Evolutionary conservation across 2,888 invertebrate species (phyloP).

Genomic region (Anarsia innoxiella): DNA sequence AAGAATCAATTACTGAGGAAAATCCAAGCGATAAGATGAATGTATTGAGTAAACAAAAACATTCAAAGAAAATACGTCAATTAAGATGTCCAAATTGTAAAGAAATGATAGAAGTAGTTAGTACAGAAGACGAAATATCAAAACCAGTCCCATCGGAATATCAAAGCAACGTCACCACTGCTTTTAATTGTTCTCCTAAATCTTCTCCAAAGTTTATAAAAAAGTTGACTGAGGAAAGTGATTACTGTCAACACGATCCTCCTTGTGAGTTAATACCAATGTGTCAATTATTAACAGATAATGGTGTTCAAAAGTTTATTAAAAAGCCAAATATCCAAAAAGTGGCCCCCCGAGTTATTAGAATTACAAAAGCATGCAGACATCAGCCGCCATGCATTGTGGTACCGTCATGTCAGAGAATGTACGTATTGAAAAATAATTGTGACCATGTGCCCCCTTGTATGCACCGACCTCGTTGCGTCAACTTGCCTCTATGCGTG

Average conservation of each 20-base stretch:
- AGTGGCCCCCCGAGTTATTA: conserved; percentile 38
- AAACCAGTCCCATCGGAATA: conserved; percentile 27
- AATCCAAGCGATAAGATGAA: conserved; percentile 17
- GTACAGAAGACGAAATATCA: conserved; percentile 41
- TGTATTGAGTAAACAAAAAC: conserved; percentile 22
- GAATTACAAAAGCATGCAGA: conserved; percentile 60
- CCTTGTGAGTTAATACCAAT: conserved; percentile 52
- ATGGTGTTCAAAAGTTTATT: conserved; percentile 28
- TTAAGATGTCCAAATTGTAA: conserved; percentile 54
- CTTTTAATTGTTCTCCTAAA: not conserved
- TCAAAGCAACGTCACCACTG: conserved; percentile 25
- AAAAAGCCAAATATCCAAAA: conserved; percentile 29
- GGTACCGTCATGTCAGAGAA: conserved; percentile 60
- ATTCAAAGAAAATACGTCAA: conserved; percentile 27
- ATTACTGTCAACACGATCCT: conserved; percentile 44
- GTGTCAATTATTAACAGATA: conserved; percentile 49
- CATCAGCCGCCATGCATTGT: conserved; percentile 64
- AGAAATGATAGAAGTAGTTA: conserved; percentile 43
- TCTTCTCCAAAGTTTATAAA: not conserved
- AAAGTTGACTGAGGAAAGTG: conserved; percentile 30
- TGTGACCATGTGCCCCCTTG: conserved; percentile 59
- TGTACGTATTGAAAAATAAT: conserved; percentile 51
- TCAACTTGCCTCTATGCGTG: conserved; percentile 58
- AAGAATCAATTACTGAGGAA: conserved; percentile 16
- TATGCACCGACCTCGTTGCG: conserved; percentile 55